phyloP scores from a whole-genome alignment of 2,113 vertebrate species.

The Chrysemys picta region DNA sequence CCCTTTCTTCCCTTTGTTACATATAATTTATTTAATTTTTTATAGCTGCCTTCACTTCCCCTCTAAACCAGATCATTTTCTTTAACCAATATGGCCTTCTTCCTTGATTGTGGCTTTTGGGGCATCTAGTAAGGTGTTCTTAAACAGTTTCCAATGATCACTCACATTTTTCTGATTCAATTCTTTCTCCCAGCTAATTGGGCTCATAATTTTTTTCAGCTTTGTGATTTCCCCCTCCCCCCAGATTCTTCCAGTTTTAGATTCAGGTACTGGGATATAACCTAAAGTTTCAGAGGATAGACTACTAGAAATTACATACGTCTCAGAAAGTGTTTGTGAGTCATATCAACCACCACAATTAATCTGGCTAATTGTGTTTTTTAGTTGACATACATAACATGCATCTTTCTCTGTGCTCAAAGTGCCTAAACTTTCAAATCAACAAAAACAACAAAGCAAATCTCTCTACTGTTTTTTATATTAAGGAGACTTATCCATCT shows the following conservation, averaged over 20 bases:
- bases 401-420: background rate
- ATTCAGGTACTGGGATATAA: background rate
- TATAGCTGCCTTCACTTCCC: too few relatives aligned
- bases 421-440: background rate
- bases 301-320: background rate
- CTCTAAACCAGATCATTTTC: too few relatives aligned
- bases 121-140: too few relatives aligned
- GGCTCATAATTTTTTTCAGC: too few relatives aligned
- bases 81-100: too few relatives aligned
- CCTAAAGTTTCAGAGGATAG: background rate
- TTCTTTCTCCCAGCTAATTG: too few relatives aligned
- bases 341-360: background rate
- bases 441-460: background rate
- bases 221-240: background rate
- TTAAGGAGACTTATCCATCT: background rate
- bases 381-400: background rate
- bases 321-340: background rate
- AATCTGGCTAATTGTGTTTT: background rate
- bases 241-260: background rate
- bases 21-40: too few relatives aligned
- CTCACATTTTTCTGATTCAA: too few relatives aligned
- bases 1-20: too few relatives aligned
- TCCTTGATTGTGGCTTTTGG: too few relatives aligned
- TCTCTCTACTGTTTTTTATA: background rate
- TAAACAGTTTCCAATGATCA: too few relatives aligned